A percentile compares a stretch with the other conserved stretches of the same genome.
Conservation (phyloP, 2,113 vertebrate species). For the Chelonoidis abingdonii region DNA sequence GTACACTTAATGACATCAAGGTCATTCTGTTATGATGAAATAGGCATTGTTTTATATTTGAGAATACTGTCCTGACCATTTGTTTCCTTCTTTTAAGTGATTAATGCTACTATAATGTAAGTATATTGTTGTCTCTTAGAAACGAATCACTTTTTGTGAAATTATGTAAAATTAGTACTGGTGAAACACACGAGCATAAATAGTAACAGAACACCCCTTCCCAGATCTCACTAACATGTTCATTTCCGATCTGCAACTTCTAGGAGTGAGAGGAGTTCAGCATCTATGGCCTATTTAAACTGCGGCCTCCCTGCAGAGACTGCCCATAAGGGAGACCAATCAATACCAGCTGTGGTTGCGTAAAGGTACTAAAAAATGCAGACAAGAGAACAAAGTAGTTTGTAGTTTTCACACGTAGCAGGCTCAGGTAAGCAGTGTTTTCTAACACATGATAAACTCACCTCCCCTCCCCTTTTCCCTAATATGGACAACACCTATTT, state of each 20-base stretch:
- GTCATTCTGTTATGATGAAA: background rate
- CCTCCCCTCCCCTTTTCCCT: background rate
- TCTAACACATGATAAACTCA: background rate
- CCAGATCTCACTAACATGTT: background rate
- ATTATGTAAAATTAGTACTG: rapidly evolving
- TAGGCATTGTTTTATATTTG: background rate
- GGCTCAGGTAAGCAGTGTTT: background rate
- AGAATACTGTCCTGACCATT: background rate
- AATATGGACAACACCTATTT: background rate
- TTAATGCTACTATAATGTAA: background rate
- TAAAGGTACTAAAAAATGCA: background rate
- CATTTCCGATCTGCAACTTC: background rate
- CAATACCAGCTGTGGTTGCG: background rate
- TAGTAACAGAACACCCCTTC: background rate
- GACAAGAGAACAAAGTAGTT: background rate
- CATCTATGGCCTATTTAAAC: background rate
- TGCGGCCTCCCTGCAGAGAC: background rate
- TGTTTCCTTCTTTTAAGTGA: rapidly evolving
- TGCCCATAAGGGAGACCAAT: background rate
- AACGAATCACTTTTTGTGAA: background rate
- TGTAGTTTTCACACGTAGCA: background rate
- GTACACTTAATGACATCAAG: no score
- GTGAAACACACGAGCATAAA: rapidly evolving
- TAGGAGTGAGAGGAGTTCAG: no score
- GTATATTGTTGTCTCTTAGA: rapidly evolving